Evolutionary conservation across 2,113 vertebrate genomes (phyloP), one percentile per base, ranked within the genome.

Genomic region (rat (Rattus norvegicus)): DNA sequence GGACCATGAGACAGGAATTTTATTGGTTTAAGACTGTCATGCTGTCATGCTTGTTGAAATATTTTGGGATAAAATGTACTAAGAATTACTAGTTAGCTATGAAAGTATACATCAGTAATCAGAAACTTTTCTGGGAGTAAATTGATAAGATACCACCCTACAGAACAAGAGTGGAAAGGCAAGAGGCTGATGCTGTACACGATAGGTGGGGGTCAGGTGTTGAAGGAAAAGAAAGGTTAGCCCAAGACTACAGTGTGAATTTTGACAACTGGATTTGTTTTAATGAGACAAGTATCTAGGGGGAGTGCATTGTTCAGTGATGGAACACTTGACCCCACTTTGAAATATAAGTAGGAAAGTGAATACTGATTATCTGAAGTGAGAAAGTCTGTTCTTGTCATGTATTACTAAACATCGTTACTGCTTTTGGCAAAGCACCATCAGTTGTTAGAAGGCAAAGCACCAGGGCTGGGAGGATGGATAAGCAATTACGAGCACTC

Each of bases 171-270:
- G 6, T 24, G 2, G 33, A 85, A 65, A 94, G 22, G 1, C 30
- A 69, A 7, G 17, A 22, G 19, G 5, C 2, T 88, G 75, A 91
- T 54, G 39, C 2, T 28, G 2, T 39, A 12, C 10, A 28, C 16
- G 2, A 4, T 13, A 7, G 22, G 6, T 30, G 2, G 6, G 11
- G 20, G 3, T 30, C 67, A 90, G 12, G 14, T 9, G 0, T 2
- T 14, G 12, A 39, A 75, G 6, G 3, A 49, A 49, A 72, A 26
- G 10, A 86, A 72, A n/a, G 17, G 56, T 1, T 88, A 17, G 39
- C 0, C 49, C 36, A 93, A 47, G 26, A 4, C 1, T 24, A 79
- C 3, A 65, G 54, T 20, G 28, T 16, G 61, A 63, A 90, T 20
- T 52, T 43, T 22, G 52, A 30, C n/a, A 89, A 69, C 28, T 36